phyloP scores from a whole-genome alignment of 2,113 vertebrate genomes.

The Ailuropoda melanoleuca region DNA sequence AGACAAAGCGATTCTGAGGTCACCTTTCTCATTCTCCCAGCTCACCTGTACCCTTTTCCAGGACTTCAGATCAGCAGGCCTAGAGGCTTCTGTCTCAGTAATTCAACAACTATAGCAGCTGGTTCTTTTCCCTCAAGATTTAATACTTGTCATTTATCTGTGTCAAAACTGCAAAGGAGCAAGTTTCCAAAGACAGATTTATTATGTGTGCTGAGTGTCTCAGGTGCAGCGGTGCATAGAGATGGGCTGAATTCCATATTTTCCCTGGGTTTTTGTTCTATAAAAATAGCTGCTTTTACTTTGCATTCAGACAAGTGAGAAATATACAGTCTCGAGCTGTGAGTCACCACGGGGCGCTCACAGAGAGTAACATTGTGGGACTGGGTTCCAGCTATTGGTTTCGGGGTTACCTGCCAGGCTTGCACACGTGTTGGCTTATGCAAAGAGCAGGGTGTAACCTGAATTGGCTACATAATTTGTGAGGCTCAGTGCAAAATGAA shows the following conservation, averaged over 20 bases:
- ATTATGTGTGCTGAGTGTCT: constrained; percentile 72
- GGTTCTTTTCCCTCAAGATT: constrained; percentile 76
- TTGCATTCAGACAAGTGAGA: constrained; percentile 69
- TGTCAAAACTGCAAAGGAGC: constrained; percentile 79
- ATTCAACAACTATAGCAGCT: constrained; percentile 73
- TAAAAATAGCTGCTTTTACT: constrained; percentile 74
- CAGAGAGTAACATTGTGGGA: constrained; percentile 22
- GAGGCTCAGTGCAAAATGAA: neutral
- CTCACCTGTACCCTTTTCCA: neutral
- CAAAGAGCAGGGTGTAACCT: constrained; percentile 2
- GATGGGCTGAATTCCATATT: constrained; percentile 66
- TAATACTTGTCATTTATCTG: constrained; percentile 80
- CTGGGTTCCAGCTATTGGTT: neutral
- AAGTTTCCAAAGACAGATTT: constrained; percentile 79
- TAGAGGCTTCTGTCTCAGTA: constrained; percentile 56
- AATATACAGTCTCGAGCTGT: constrained; percentile 52
- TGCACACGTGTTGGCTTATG: neutral
- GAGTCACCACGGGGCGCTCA: constrained; percentile 45
- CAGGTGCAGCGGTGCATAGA: constrained; percentile 73
- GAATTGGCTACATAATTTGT: neutral
- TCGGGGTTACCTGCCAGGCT: constrained; percentile 35
- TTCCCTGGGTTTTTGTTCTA: constrained; percentile 64
- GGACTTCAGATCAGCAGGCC: constrained; percentile 11
- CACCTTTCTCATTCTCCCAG: neutral
- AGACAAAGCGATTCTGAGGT: neutral